A percentile compares a stretch with the other conserved stretches of the same genome.
phyloP scores from a whole-genome alignment of 2,113 vertebrate genomes.

The Anser cygnoides region DNA sequence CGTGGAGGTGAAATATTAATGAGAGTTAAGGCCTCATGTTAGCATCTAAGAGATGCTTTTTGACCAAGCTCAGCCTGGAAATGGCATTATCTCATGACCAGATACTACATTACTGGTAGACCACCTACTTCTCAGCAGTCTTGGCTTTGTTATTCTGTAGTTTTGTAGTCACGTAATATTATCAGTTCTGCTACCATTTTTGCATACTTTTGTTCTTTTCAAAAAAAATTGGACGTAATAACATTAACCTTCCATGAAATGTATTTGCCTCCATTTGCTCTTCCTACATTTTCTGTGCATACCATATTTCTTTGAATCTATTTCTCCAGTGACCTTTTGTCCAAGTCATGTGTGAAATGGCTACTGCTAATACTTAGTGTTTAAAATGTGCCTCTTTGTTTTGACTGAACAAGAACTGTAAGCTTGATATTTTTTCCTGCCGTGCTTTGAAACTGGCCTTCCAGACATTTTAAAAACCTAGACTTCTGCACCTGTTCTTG shows the following conservation, averaged over 20 bases:
- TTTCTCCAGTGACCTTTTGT: background rate
- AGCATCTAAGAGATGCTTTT: background rate
- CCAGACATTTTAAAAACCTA: background rate
- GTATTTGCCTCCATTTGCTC: background rate
- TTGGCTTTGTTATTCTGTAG: background rate
- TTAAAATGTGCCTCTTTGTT: background rate
- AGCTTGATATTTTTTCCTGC: background rate
- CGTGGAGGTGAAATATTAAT: background rate
- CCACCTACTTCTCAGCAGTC: background rate
- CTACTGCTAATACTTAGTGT: background rate
- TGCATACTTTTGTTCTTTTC: background rate
- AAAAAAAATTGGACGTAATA: background rate
- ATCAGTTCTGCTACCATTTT: background rate
- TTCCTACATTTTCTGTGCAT: background rate
- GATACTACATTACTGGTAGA: background rate
- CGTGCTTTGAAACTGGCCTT: background rate
- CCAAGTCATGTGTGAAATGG: background rate
- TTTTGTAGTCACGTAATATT: background rate
- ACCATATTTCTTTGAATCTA: background rate
- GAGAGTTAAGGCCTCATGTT: background rate
- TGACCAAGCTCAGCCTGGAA: background rate
- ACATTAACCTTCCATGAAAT: background rate
- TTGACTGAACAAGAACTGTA: background rate
- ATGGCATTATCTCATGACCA: background rate
- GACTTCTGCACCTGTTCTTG: background rate